phyloP scores from a whole-genome alignment of 2,888 invertebrate genomes.

The Timema cristinae region DNA sequence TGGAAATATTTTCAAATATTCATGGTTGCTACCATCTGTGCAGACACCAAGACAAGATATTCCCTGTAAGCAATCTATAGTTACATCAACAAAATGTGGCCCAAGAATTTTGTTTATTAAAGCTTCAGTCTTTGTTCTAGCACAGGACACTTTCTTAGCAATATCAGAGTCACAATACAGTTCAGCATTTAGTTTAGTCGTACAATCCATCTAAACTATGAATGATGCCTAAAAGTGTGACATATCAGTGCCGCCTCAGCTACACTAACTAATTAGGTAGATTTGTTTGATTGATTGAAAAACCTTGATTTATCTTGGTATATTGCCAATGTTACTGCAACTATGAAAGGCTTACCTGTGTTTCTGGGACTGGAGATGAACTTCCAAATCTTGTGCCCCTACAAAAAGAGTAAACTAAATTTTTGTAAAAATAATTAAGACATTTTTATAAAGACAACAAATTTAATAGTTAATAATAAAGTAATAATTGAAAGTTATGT shows the following conservation, averaged over 20 bases:
- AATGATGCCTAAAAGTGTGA: background rate
- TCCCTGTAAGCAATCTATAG: too few species aligned
- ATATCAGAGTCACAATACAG: slow-evolving; percentile 7
- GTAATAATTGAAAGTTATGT: too few species aligned
- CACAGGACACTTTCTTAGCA: too few species aligned
- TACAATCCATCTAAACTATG: background rate
- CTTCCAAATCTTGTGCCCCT: background rate
- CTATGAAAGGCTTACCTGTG: background rate
- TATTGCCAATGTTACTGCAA: background rate
- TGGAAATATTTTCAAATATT: background rate
- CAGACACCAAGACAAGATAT: background rate
- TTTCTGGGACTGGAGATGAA: background rate
- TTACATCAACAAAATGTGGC: too few species aligned
- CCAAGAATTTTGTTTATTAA: too few species aligned
- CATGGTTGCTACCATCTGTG: background rate
- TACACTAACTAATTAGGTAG: background rate
- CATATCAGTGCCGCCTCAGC: background rate
- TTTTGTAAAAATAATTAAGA: too few species aligned
- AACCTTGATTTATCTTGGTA: background rate
- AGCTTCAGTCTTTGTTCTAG: too few species aligned
- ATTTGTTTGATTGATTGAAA: background rate
- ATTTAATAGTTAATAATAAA: too few species aligned
- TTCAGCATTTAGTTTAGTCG: background rate
- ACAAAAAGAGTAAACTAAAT: background rate
- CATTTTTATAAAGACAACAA: too few species aligned